Conservation (phyloP, 2,797 vertebrate species). For the Pangasius sanitwongsei region DNA sequence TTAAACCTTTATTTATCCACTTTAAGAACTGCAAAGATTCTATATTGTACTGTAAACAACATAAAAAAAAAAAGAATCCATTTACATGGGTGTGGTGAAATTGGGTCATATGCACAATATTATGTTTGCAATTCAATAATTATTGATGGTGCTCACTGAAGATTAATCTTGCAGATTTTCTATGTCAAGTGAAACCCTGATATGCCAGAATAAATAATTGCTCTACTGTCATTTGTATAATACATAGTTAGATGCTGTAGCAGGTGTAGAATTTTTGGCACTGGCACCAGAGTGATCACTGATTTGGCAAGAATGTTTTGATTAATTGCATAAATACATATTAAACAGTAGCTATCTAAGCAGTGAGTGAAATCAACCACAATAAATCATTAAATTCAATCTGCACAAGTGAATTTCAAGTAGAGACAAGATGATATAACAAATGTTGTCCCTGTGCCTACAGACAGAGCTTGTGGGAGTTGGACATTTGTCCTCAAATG, state of each 20-base stretch:
- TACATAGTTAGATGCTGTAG: constrained; percentile 62
- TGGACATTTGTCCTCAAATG: background rate
- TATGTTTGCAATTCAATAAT: constrained; percentile 55
- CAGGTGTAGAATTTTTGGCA: constrained; percentile 72
- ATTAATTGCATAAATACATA: constrained; percentile 84
- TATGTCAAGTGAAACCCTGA: constrained; percentile 53
- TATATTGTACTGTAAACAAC: constrained; percentile 9
- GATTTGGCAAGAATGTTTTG: constrained; percentile 75
- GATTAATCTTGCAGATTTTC: constrained; percentile 59
- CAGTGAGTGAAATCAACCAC: constrained; percentile 67
- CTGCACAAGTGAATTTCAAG: constrained; percentile 51
- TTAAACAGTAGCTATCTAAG: constrained; percentile 73
- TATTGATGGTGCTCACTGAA: constrained; percentile 45
- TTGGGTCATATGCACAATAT: constrained; percentile 46
- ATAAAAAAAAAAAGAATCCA: constrained; percentile 1
- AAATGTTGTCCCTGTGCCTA: constrained; percentile 23
- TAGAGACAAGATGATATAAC: constrained; percentile 35
- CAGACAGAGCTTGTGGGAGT: background rate
- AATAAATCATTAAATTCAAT: constrained; percentile 60
- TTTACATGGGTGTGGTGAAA: constrained; percentile 31
- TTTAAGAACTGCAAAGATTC: background rate
- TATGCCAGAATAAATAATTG: constrained; percentile 55
- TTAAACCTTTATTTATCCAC: constrained; percentile 22
- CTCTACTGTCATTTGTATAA: constrained; percentile 57
- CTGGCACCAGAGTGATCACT: constrained; percentile 75